Base-by-base conservation (phyloP, 2,113 vertebrate genomes). In the Salvator merianae region DNA sequence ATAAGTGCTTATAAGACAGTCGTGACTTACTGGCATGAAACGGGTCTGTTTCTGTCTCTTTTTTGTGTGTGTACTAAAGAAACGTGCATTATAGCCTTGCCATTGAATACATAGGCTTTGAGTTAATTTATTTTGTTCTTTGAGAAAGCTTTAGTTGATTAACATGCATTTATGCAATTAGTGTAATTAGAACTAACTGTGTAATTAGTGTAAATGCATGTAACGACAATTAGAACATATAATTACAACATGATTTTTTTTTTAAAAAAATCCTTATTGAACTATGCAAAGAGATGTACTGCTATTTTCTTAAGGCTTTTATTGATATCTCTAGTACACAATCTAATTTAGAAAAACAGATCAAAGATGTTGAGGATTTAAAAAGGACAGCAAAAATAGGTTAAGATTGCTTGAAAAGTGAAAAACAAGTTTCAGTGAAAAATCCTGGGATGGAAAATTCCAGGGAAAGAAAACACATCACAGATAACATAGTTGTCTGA, bases 101-200 rank as follows among this genome's bases (percentile, higher is more conserved):
- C 38, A 3, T n/a, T 78, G 28, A 59, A 74, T 79, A 78, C 75
- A 81, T 87, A 87, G 59, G 88, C 84, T 82, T 91, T 75, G 86
- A 85, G 91, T 84, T 84, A 87, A 79, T 91, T 91, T 85, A 85
- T 94, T 93, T 93, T 94, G 94, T 96, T 93, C 87, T 91, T 88
- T 86, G 86, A 68, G 90, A 93, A 77, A 88, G 90, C 88, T 90
- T 90, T 82, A 77, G 85, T 88, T 89, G 83, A 91, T 94, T 94
- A 93, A 89, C 71, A 89, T 93, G 84, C 90, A 77, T 92, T 94
- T 96, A 93, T 94, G 91, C 93, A 94, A 94, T 96, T 96, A 95
- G 94, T 69, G 38, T 92, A 95, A 96, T 96, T 94, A 92, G 87
- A 82, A 79, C 87, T 91, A 93, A 93, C 87, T 88, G 77, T 82